Conservation (phyloP, 2,113 vertebrate species). For the Pao palembangensis region DNA sequence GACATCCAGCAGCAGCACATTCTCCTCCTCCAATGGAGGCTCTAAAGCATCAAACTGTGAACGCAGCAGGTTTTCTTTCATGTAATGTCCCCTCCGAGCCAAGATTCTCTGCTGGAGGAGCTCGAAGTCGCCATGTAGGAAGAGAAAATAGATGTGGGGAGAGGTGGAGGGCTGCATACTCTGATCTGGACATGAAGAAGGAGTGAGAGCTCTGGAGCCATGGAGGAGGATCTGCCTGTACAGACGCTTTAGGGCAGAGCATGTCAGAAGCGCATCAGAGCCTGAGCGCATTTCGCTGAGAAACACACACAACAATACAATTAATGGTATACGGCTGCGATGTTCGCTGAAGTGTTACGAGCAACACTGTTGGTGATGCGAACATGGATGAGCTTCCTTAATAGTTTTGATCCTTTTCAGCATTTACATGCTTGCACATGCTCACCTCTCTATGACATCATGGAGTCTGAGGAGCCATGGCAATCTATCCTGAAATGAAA, state of each 20-base stretch:
- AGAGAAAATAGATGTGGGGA: conserved; percentile 76
- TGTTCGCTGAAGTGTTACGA: too few species aligned
- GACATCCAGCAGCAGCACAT: conserved; percentile 77
- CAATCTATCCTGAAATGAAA: conserved; percentile 79
- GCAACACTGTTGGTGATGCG: too few species aligned
- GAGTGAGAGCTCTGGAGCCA: conserved; percentile 54
- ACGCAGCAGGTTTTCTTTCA: conserved; percentile 78
- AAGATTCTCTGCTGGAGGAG: conserved; percentile 76
- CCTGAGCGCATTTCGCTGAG: conserved; percentile 70
- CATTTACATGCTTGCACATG: neutral
- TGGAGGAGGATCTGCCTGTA: conserved; percentile 78
- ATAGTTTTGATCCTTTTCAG: neutral
- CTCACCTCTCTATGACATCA: conserved; percentile 81
- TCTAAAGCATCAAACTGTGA: conserved; percentile 86
- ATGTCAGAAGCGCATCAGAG: conserved; percentile 76
- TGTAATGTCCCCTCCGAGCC: conserved; percentile 83
- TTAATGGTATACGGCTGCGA: too few species aligned
- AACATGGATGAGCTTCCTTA: too few species aligned
- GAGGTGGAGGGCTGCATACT: neutral
- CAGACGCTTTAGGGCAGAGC: conserved; percentile 85
- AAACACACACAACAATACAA: neutral
- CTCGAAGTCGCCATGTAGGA: conserved; percentile 77
- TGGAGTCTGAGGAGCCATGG: conserved; percentile 86
- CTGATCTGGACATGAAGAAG: conserved; percentile 6
- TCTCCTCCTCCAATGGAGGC: conserved; percentile 74